Conservation (phyloP, 2,797 vertebrate species). For the Brachyalestes nurse region DNA sequence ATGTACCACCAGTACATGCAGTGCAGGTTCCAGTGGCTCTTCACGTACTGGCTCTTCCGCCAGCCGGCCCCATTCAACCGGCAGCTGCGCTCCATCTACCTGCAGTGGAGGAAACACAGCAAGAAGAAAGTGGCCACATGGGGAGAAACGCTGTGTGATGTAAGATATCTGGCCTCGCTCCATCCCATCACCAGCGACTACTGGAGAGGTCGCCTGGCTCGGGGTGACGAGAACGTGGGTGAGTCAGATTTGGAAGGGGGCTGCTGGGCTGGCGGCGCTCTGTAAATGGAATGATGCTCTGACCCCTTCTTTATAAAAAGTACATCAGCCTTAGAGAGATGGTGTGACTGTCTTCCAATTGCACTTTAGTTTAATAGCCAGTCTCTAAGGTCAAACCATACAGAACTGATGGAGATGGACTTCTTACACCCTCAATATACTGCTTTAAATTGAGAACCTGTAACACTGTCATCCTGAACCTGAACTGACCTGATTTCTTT, state of each 20-base stretch:
- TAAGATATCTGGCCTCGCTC: constrained; percentile 69
- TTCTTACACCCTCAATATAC: neutral
- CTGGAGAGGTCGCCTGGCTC: constrained; percentile 67
- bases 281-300: neutral
- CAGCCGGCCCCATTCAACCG: constrained; percentile 60
- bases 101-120: constrained; percentile 64
- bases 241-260: constrained; percentile 9
- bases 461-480: neutral
- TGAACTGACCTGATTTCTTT: neutral
- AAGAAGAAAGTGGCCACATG: constrained; percentile 63
- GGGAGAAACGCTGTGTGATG: constrained; percentile 63
- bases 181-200: constrained; percentile 67
- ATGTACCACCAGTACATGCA: constrained; percentile 61
- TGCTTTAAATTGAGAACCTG: neutral
- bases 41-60: constrained; percentile 68
- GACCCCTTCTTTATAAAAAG: neutral
- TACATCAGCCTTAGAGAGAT: neutral
- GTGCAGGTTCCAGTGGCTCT: constrained; percentile 69
- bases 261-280: neutral
- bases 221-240: constrained; percentile 65
- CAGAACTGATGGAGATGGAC: neutral
- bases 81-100: constrained; percentile 64
- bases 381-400: neutral
- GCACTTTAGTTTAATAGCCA: neutral
- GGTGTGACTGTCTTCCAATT: too few species aligned